Evolutionary conservation across 1,140 invertebrate genomes (phyloP).

Genomic region (Drosophila kohkoa): DNA sequence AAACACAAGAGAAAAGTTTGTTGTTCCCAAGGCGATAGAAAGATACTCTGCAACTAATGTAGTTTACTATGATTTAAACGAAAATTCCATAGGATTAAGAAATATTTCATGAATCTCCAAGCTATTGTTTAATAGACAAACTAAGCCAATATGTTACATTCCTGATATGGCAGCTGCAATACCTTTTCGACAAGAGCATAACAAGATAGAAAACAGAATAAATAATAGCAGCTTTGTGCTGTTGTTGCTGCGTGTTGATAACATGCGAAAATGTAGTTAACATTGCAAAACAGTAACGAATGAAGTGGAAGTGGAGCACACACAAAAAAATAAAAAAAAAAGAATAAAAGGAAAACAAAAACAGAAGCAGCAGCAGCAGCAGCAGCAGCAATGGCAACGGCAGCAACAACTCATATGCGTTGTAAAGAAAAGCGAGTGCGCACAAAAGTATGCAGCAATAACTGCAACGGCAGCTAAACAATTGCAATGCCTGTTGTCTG

Average conservation of each 20-base stretch:
- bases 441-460: conserved; percentile 69
- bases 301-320: conserved; percentile 69
- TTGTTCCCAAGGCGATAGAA: too few relatives aligned
- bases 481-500: conserved; percentile 29
- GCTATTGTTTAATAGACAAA: too few relatives aligned
- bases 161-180: neutral
- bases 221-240: conserved; percentile 52
- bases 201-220: conserved; percentile 36
- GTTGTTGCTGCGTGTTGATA: conserved; percentile 44
- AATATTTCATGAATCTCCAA: too few relatives aligned
- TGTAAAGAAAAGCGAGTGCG: conserved; percentile 37
- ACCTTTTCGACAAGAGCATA: conserved; percentile 8
- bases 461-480: conserved; percentile 61
- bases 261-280: conserved; percentile 78
- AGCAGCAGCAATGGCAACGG: neutral
- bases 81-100: too few relatives aligned
- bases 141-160: neutral
- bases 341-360: conserved; percentile 44
- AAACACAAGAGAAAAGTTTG: conserved; percentile 20
- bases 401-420: neutral
- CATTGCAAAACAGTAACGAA: conserved; percentile 80
- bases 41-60: too few relatives aligned
- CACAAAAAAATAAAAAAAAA: conserved; percentile 10
- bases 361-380: conserved; percentile 17
- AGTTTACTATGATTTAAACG: too few relatives aligned